phyloP scores from a whole-genome alignment of 1,140 invertebrate species.

The Riptortus pedestris region DNA sequence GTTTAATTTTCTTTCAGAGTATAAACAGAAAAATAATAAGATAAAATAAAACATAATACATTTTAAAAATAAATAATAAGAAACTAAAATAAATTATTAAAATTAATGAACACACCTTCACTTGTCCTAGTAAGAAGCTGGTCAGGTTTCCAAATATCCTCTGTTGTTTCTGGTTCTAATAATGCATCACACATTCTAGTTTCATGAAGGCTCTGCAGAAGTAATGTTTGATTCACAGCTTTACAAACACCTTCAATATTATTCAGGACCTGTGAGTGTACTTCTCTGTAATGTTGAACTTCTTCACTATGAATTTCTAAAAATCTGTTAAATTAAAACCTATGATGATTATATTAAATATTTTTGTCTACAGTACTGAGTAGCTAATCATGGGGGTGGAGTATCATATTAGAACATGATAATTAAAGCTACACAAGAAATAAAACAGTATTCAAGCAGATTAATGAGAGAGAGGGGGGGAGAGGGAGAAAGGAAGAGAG shows the following conservation, averaged over 20 bases:
- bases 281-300: conserved; percentile 43
- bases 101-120: not conserved
- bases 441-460: too few species aligned
- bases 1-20: too few species aligned
- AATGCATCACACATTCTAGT: conserved; percentile 58
- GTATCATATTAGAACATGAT: too few species aligned
- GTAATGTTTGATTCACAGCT: conserved; percentile 59
- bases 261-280: conserved; percentile 44
- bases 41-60: too few species aligned
- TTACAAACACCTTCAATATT: conserved; percentile 52
- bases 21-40: too few species aligned
- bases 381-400: too few species aligned
- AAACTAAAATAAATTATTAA: not conserved
- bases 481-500: too few species aligned
- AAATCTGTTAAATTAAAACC: conserved; percentile 37
- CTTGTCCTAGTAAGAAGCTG: conserved; percentile 1
- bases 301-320: conserved; percentile 43
- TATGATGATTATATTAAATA: too few species aligned
- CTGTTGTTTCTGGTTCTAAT: conserved; percentile 54
- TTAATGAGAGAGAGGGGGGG: too few species aligned
- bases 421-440: too few species aligned
- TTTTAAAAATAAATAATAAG: not conserved
- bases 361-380: too few species aligned
- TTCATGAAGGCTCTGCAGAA: conserved; percentile 59
- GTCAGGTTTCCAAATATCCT: conserved; percentile 36